Base-by-base conservation (phyloP, 2,113 vertebrate genomes). In the Calcarius ornatus region DNA sequence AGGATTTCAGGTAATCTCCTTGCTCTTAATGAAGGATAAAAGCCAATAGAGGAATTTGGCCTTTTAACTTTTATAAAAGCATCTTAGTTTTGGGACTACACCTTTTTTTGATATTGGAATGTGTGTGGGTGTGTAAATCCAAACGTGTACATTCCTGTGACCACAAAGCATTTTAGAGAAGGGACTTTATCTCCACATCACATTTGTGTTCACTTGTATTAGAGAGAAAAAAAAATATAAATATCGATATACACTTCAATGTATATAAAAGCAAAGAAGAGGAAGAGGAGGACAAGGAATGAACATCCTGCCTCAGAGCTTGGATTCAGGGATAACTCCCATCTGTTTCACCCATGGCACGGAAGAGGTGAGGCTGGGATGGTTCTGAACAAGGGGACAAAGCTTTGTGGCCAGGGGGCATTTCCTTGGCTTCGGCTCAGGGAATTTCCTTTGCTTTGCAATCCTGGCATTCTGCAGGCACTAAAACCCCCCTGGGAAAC, bases 1-100 rank as follows among this genome's bases (percentile, higher is more conserved):
- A 66, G 25, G 20, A 88, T 93, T 96, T 97, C 97, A 97, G 95
- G 95, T 96, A 95, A 96, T 93, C 86, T 93, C 85, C 81, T 95
- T 71, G 94, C 81, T 94, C 81, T 96, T 96, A 94, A 94, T 11
- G 79, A 96, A 95, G 97, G 96, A 96, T 95, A 89, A 96, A 97
- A 97, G 96, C 96, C 96, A 97, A 95, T 1, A 63, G 89, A 92
- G 37, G 54, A 94, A 97, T 94, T 82, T 66, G 96, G 86, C 86
- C 96, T 97, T 95, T 92, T 82, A 94, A 92, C 77, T 91, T 94
- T 91, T 94, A 86, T 24, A 45, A 94, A 91, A 92, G 92, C 65
- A 92, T 95, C 88, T 96, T 92, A 84, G 48, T 88, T 95, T 91
- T 70, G 83, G 88, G 89, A 82, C 40, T 86, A 88, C 80, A 71